Evolutionary conservation across 2,113 vertebrate genomes (phyloP), one percentile per base, ranked within the genome.

Genomic region (Cyprinodon brontotheroides): DNA sequence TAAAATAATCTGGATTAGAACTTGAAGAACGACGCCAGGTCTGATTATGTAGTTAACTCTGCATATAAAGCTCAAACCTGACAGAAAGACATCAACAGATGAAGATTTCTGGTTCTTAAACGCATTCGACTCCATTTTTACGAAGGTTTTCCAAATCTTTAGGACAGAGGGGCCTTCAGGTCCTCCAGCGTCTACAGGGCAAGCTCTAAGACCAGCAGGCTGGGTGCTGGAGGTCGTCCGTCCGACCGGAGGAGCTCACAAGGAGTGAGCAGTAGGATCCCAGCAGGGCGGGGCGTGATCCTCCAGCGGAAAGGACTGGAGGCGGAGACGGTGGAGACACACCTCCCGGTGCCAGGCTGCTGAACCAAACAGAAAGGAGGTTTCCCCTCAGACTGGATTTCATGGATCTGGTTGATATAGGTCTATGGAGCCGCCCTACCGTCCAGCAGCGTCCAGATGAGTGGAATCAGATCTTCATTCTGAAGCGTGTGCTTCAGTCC

Each of bases 221-320:
- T 95, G 93, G 41, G 70, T 89, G 66, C 94, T 95, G 78, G 89
- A 92, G 11, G 94, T 78, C 77, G 97, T 93, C 9, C 90, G 83
- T 22, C 71, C 59, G 72, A 99, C 93, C 3, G n/a, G n/a, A n/a
- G n/a, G n/a, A n/a, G n/a, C n/a, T n/a, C n/a, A n/a, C n/a, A n/a
- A n/a, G n/a, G n/a, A n/a, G n/a, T n/a, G n/a, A n/a, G n/a, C n/a
- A n/a, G n/a, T n/a, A n/a, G 0, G 93, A 37, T 29, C 89, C 91
- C 10, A 92, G 29, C 41, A 73, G 83, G 65, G 87, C 74, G 94
- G 74, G 39, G 93, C 89, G 20, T 96, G 95, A 1, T 96, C 95
- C 77, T 98, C 97, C 78, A 97, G 80, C 15, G 97, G 63, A 82
- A 98, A 68, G 0, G 97, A 98, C 88, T 99, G 97, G 67, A 98